Conservation (phyloP, 1,140 invertebrate genomes). For the Zaprionus nigranus region DNA sequence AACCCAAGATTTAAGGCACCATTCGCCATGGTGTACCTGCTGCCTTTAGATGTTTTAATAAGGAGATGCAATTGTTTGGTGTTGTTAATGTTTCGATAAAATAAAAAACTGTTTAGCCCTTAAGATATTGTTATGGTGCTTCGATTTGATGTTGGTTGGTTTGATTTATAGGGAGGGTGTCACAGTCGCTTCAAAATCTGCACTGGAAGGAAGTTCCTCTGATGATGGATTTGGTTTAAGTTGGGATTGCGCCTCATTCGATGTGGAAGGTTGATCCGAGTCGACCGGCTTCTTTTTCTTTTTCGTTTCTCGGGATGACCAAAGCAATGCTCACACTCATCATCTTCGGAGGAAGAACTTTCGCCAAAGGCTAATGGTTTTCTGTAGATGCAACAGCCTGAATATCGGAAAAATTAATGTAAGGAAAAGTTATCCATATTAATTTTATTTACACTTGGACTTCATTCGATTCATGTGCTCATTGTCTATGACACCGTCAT, state of each 20-base stretch:
- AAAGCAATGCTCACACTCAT: conserved; percentile 94
- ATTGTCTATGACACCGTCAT: conserved; percentile 95
- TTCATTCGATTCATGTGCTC: conserved; percentile 97
- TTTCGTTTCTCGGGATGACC: conserved; percentile 91
- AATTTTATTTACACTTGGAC: conserved; percentile 92
- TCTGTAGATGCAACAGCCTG: conserved; percentile 95
- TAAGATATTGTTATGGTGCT: neutral
- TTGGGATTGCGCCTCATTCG: conserved; percentile 24
- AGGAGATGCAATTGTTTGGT: conserved; percentile 20
- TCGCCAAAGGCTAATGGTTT: conserved; percentile 93
- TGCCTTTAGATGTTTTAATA: conserved; percentile 22
- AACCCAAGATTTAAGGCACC: conserved; percentile 55
- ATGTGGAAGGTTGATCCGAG: conserved; percentile 46
- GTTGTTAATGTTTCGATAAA: conserved; percentile 27
- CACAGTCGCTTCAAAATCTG: conserved; percentile 30
- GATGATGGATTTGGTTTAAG: neutral
- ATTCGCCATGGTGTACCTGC: conserved; percentile 14
- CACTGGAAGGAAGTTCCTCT: neutral
- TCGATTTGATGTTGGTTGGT: conserved; percentile 3
- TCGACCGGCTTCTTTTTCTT: conserved; percentile 79
- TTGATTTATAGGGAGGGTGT: conserved; percentile 16
- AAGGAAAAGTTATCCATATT: neutral
- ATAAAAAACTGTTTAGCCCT: conserved; percentile 18
- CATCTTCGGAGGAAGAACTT: conserved; percentile 91
- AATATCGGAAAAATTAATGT: conserved; percentile 11